Percentiles rank a stretch among this genome's conserved stretches.
Evolutionary conservation across 1,140 invertebrate species (phyloP).

Genomic region (Aphis craccivora): DNA sequence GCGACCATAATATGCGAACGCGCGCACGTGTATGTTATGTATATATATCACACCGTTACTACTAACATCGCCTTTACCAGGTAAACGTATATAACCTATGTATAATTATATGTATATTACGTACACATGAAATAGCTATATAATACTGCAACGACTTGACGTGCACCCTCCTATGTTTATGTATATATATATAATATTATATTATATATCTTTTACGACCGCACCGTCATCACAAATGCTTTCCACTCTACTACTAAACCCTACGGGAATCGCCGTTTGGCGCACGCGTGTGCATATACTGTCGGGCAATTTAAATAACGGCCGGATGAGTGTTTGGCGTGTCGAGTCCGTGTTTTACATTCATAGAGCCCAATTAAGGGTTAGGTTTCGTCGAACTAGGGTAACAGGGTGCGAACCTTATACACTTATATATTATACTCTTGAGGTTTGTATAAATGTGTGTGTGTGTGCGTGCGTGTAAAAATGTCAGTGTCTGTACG

Average conservation of each 20-base stretch:
- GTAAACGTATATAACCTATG: background rate
- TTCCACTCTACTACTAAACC: background rate
- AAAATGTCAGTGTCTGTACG: background rate
- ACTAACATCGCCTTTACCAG: background rate
- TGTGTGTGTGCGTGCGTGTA: background rate
- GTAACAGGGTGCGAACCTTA: background rate
- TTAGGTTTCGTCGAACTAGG: background rate
- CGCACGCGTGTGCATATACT: background rate
- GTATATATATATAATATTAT: background rate
- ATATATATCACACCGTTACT: background rate
- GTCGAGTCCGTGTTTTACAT: slow-evolving; percentile 42
- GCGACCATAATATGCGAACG: background rate
- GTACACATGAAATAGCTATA: background rate
- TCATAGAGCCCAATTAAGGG: slow-evolving; percentile 12
- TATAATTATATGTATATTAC: background rate
- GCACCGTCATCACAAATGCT: slow-evolving; percentile 8
- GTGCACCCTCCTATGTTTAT: background rate
- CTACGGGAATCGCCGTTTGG: background rate
- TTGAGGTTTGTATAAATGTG: background rate
- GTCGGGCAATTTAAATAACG: slow-evolving; percentile 37
- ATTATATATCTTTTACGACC: background rate
- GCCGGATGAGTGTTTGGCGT: slow-evolving; percentile 26
- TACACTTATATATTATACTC: background rate
- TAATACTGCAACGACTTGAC: background rate
- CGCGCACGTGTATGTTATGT: background rate